phyloP scores from a whole-genome alignment of 2,888 invertebrate genomes.

The Ophonus ardosiacus region DNA sequence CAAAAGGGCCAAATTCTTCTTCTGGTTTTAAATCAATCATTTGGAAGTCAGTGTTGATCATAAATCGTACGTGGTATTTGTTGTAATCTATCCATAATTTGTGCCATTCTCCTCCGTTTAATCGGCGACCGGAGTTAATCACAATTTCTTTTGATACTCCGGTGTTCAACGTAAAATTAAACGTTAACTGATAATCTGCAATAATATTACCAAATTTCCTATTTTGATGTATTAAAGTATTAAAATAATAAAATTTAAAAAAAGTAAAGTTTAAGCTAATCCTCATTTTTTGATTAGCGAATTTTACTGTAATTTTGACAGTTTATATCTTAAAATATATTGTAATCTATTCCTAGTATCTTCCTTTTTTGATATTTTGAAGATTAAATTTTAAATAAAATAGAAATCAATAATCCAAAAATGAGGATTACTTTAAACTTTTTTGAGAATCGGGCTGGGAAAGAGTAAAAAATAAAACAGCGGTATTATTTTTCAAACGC shows the following conservation, averaged over 20 bases:
- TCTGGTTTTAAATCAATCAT: slow-evolving; percentile 91
- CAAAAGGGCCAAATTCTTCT: slow-evolving; percentile 94
- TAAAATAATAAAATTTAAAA: not conserved
- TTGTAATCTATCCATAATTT: slow-evolving; percentile 97
- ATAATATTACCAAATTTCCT: slow-evolving; percentile 25
- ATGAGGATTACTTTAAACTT: too few species aligned
- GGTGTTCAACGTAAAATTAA: slow-evolving; percentile 93
- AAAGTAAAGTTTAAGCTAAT: too few species aligned
- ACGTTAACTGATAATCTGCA: slow-evolving; percentile 89
- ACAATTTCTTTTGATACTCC: slow-evolving; percentile 89
- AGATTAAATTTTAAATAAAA: too few species aligned
- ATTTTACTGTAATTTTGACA: too few species aligned
- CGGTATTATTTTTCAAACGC: too few species aligned
- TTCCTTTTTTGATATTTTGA: too few species aligned
- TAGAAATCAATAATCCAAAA: too few species aligned
- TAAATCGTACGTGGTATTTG: slow-evolving; percentile 93
- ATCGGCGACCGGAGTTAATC: slow-evolving; percentile 87
- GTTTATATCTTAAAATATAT: too few species aligned
- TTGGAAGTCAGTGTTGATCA: slow-evolving; percentile 93
- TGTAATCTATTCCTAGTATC: too few species aligned
- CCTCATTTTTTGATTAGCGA: too few species aligned
- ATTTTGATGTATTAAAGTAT: not conserved
- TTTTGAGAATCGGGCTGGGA: too few species aligned
- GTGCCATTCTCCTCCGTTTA: slow-evolving; percentile 97
- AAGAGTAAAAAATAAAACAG: too few species aligned